A percentile compares a stretch with the other conserved stretches of the same genome.
phyloP scores from a whole-genome alignment of 1,140 invertebrate genomes.

The Listronotus oregonensis region DNA sequence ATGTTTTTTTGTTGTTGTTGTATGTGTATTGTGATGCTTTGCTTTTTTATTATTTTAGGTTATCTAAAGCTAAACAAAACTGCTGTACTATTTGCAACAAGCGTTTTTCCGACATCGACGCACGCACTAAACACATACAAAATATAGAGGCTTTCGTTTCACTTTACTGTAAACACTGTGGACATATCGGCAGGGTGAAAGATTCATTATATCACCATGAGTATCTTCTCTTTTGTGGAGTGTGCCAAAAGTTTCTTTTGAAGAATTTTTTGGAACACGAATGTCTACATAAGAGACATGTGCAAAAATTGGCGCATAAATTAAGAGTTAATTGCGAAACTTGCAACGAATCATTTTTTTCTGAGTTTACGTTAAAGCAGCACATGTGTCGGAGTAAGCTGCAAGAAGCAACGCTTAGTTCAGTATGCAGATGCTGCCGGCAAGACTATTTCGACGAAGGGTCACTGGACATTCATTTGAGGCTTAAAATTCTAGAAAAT shows the following conservation, averaged over 20 bases:
- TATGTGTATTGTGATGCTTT: too few relatives aligned
- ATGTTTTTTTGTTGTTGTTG: too few relatives aligned
- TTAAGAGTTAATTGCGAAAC: not conserved
- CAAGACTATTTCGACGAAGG: not conserved
- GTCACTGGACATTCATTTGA: not conserved
- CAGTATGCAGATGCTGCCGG: not conserved
- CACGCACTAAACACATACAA: slow-evolving; percentile 11
- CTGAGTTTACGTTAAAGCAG: not conserved
- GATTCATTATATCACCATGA: slow-evolving; percentile 6
- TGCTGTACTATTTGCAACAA: slow-evolving; percentile 12
- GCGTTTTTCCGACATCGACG: not conserved
- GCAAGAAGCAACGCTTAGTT: not conserved
- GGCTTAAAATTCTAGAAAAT: not conserved
- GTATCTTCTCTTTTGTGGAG: not conserved
- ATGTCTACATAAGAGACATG: slow-evolving; percentile 2
- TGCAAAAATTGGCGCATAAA: slow-evolving; percentile 4
- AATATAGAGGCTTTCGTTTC: slow-evolving; percentile 9
- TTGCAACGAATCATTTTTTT: slow-evolving; percentile 9
- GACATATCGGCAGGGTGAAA: not conserved
- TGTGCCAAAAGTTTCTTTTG: not conserved
- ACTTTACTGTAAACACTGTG: slow-evolving; percentile 14
- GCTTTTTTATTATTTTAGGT: too few relatives aligned
- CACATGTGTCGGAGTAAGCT: slow-evolving; percentile 1
- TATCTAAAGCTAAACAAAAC: not conserved
- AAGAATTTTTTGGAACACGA: slow-evolving; percentile 3